Base-by-base conservation (phyloP, 1,140 invertebrate genomes). In the Rhagoletis pomonella region DNA sequence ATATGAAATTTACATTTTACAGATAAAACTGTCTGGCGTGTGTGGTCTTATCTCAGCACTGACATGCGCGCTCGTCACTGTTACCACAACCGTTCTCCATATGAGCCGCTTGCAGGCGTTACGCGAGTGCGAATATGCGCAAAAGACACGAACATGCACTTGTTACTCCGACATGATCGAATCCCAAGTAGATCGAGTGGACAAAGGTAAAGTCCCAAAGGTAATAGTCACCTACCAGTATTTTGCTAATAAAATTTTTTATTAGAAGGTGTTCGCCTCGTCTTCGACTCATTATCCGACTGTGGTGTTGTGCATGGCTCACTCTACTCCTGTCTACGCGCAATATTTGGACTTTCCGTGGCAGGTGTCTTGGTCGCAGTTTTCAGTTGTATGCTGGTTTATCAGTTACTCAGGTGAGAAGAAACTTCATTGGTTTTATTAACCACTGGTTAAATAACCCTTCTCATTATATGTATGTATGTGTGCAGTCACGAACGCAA, bases 11-110 rank as follows among this genome's bases (percentile, higher is more conserved):
- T 19, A 39, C 44, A 12, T 69, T 65, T 69, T 73, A 9, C 93
- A 97, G 97, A 97, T 98, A 89, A 98, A 98, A 94, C 94, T 97
- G 58, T 97, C 96, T 64, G 97, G 97, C 5, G 96, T 96, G 2
- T 97, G 96, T 91, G 97, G 97, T 88, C 94, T 98, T 39, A 95
- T 97, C 3, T 97, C 96, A 89, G 97, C 97, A 1, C 93, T 97
- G 58, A 96, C 97, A 1, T 98, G 97, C 92, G 96, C 97, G 14
- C 94, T 97, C 69, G 97, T 98, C 64, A 98, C 97, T 10, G 97
- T 98, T 19, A 98, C 97, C 2, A 98, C 97, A 0, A 98, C 97
- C 0, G 97, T 98, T n/a, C 96, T 98, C 87, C 97, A 98, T 92
- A 98, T 98, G 97, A 97, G 97, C 90, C 95, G 97, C 87, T 93